Percentiles rank a stretch among this genome's conserved stretches.
phyloP scores from a whole-genome alignment of 2,797 vertebrate species.

The Phoebastria nigripes region DNA sequence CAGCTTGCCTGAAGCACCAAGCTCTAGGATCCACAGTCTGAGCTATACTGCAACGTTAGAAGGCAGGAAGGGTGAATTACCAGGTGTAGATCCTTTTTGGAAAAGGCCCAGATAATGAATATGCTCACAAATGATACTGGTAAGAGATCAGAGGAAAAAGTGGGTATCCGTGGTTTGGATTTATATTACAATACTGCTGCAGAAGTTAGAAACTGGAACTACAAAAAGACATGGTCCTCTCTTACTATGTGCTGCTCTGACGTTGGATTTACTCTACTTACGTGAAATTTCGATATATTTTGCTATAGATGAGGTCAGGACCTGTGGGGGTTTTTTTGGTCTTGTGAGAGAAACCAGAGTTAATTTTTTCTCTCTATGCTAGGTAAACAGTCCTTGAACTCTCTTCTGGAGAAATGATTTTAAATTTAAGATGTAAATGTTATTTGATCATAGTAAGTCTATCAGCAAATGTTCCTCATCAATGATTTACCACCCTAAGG shows the following conservation, averaged over 20 bases:
- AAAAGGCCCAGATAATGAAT: not conserved
- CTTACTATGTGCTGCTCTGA: rapidly evolving
- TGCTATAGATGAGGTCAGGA: not conserved
- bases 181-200: not conserved
- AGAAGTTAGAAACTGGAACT: not conserved
- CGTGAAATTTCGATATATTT: not conserved
- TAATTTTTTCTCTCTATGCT: not conserved
- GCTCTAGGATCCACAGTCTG: not conserved
- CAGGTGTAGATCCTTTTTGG: not conserved
- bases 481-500: conserved; percentile 34
- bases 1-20: not conserved
- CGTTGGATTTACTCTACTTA: not conserved
- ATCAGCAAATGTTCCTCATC: not conserved
- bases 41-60: not conserved
- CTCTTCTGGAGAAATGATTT: not conserved
- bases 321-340: not conserved
- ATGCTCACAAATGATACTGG: not conserved
- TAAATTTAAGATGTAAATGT: not conserved
- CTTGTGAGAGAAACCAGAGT: not conserved
- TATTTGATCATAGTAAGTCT: not conserved
- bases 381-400: not conserved
- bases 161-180: not conserved
- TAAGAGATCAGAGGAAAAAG: not conserved
- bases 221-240: rapidly evolving
- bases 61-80: not conserved